Evolutionary conservation across 2,888 invertebrate genomes (phyloP).

Genomic region (Stenolophus ochropezus): DNA sequence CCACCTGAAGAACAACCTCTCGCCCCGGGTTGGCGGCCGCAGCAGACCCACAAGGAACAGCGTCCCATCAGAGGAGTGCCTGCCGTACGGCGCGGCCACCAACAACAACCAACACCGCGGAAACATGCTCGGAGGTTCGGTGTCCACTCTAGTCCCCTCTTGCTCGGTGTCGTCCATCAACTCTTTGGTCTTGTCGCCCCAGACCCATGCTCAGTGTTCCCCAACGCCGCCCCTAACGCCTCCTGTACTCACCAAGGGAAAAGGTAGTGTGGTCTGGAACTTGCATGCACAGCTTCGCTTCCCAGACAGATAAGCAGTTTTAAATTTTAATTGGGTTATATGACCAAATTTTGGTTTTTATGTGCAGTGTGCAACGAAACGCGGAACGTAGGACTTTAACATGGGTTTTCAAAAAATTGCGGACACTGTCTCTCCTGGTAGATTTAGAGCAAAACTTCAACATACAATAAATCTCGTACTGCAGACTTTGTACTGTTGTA

Average conservation of each 20-base stretch:
- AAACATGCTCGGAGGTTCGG: constrained; percentile 69
- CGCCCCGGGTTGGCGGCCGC: constrained; percentile 73
- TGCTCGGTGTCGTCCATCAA: constrained; percentile 75
- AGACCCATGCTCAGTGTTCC: constrained; percentile 71
- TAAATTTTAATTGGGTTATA: too few relatives aligned
- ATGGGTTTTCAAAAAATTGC: too few relatives aligned
- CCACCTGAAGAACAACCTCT: constrained; percentile 73
- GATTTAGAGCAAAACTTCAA: too few relatives aligned
- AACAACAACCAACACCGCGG: constrained; percentile 72
- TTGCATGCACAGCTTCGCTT: background rate
- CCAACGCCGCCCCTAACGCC: constrained; percentile 73
- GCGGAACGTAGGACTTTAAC: too few relatives aligned
- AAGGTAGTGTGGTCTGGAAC: constrained; percentile 52
- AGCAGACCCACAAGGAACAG: constrained; percentile 75
- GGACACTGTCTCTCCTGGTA: too few relatives aligned
- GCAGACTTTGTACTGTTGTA: too few relatives aligned
- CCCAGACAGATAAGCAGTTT: background rate
- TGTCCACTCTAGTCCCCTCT: constrained; percentile 73
- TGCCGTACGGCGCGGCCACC: constrained; percentile 72
- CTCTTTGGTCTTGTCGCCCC: constrained; percentile 67
- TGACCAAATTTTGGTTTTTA: too few relatives aligned
- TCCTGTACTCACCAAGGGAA: constrained; percentile 70
- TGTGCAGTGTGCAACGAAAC: too few relatives aligned
- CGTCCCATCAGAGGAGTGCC: constrained; percentile 78
- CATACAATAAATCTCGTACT: too few relatives aligned